phyloP scores from a whole-genome alignment of 1,140 invertebrate genomes.

The Popillia japonica region DNA sequence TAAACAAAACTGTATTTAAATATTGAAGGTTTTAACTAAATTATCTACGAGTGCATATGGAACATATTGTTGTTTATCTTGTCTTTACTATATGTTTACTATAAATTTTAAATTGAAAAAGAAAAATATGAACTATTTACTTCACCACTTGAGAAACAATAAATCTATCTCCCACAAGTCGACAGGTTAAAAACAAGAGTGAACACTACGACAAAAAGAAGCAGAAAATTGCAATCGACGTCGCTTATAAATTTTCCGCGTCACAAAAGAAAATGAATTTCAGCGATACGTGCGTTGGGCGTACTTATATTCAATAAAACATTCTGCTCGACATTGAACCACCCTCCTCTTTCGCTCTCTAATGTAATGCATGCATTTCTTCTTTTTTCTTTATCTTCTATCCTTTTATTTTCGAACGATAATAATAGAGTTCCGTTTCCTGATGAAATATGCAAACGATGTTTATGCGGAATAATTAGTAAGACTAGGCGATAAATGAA shows the following conservation, averaged over 20 bases:
- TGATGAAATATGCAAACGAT: constrained; percentile 14
- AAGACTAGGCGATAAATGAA: constrained; percentile 6
- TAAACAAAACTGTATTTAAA: too few relatives aligned
- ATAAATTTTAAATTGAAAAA: too few relatives aligned
- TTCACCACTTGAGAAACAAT: not conserved
- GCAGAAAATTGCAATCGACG: not conserved
- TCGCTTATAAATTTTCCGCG: constrained; percentile 18
- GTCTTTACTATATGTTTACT: too few relatives aligned
- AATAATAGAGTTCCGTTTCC: constrained; percentile 18
- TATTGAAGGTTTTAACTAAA: too few relatives aligned
- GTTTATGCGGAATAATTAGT: constrained; percentile 14
- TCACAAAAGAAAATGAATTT: constrained; percentile 10
- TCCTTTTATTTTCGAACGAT: not conserved
- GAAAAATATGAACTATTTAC: too few relatives aligned
- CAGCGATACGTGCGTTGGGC: constrained; percentile 1
- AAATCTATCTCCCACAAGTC: not conserved
- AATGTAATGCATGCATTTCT: not conserved
- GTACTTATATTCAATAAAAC: constrained; percentile 3
- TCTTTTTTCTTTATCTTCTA: not conserved
- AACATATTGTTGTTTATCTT: too few relatives aligned
- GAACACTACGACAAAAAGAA: not conserved
- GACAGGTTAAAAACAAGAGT: not conserved
- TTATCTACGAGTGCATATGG: too few relatives aligned
- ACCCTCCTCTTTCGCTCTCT: not conserved
- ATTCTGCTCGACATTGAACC: not conserved